A percentile compares a stretch with the other conserved stretches of the same genome.
Conservation (phyloP, 2,797 vertebrate genomes). For the Pristis pectinata region DNA sequence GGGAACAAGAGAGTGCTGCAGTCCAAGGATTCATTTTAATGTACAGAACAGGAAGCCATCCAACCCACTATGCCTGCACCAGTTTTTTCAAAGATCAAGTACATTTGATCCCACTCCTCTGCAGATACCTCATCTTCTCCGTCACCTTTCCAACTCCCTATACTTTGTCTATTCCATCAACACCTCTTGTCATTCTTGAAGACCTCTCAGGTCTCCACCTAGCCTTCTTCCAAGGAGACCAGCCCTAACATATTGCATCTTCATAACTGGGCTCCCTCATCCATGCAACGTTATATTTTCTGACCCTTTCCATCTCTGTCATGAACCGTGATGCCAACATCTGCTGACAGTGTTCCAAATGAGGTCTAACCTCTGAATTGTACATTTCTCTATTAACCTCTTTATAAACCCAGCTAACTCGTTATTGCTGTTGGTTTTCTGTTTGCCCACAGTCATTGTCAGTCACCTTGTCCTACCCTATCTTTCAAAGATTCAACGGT, state of each 20-base stretch:
- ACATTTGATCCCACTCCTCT: no score
- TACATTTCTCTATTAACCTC: background rate
- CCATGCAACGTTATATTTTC: background rate
- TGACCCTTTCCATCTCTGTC: background rate
- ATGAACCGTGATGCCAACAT: background rate
- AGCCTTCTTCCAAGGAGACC: background rate
- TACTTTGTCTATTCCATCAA: no score
- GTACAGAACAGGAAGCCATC: background rate
- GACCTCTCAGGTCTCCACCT: no score
- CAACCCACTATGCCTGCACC: background rate
- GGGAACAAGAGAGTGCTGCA: background rate
- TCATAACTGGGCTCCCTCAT: background rate
- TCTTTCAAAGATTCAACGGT: background rate
- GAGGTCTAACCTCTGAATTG: background rate
- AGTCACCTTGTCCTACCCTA: background rate
- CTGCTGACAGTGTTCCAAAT: background rate
- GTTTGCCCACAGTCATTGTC: background rate
- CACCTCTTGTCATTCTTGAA: background rate
- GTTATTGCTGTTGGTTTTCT: background rate
- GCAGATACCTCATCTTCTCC: no score
- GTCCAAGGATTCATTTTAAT: background rate
- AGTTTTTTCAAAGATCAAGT: background rate
- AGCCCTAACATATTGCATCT: background rate
- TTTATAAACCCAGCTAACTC: background rate
- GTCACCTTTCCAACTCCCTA: no score